Evolutionary conservation across 2,113 vertebrate species (phyloP), one percentile per base, ranked within the genome.

Genomic region (Sterrhoptilus dennistouni): DNA sequence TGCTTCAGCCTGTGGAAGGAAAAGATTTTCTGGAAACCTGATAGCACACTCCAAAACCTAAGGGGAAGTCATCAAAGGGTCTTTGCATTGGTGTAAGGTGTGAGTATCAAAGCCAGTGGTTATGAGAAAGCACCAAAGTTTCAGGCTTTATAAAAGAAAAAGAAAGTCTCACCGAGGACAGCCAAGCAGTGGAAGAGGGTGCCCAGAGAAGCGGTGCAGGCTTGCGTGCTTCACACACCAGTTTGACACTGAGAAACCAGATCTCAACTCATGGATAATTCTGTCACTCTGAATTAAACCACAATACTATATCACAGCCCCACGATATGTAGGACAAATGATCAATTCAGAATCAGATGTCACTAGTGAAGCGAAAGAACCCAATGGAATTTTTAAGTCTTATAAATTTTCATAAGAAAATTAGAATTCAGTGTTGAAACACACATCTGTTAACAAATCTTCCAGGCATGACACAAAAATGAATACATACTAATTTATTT

Each of bases 381-480:
- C 1, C 12, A 50, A 47, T 0, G 24, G 17, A 1, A 3, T 12
- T 90, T 52, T 61, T n/a, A 8, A 2, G 7, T 45, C 36, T 84
- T n/a, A 66, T 13, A 82, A 36, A 87, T 84, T 93, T 92, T 91
- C n/a, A 28, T 75, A 50, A 25, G 25, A 91, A 84, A 66, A 70
- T 87, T 66, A 87, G 20, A 75, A 90, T 47, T 56, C 23, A 63
- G 3, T 63, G 28, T 33, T 54, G 38, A 54, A 79, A 70, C 5
- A 44, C 24, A 33, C n/a, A 89, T 57, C 44, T 69, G 35, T 59
- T 77, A 94, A 50, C 13, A 71, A 82, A 59, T 66, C 18, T 75
- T 84, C 47, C 33, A 85, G 65, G 24, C 47, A 78, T 66, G 18
- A 59, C 19, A 79, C 33, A 63, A 71, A 95, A 92, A 76, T 71